Evolutionary conservation across 1,140 invertebrate genomes (phyloP).

Genomic region (Microplitis demolitor): DNA sequence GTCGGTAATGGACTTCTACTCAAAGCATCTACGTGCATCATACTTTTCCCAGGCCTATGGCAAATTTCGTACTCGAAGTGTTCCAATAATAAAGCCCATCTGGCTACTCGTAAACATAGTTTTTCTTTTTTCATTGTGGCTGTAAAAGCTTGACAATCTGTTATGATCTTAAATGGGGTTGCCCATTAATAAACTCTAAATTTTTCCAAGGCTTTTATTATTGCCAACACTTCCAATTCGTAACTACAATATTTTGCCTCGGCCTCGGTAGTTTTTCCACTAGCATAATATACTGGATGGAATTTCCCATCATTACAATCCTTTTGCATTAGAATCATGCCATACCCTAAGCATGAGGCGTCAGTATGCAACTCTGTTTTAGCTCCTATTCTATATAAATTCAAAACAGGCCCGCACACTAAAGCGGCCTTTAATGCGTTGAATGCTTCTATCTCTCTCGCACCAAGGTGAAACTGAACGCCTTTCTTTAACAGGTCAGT

Average conservation of each 20-base stretch:
- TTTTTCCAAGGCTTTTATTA: not conserved
- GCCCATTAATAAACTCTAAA: slow-evolving; percentile 47
- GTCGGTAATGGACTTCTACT: slow-evolving; percentile 37
- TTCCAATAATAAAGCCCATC: slow-evolving; percentile 32
- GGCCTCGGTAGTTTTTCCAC: no score
- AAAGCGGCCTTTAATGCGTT: slow-evolving; percentile 37
- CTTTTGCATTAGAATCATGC: slow-evolving; percentile 43
- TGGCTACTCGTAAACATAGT: slow-evolving; percentile 39
- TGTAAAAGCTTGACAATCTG: slow-evolving; percentile 44
- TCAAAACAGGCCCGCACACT: slow-evolving; percentile 29
- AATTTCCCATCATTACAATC: not conserved
- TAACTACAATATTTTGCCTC: no score
- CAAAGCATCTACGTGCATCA: slow-evolving; percentile 45
- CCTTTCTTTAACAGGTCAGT: slow-evolving; percentile 24
- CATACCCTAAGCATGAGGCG: slow-evolving; percentile 39
- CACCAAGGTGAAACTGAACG: slow-evolving; percentile 13
- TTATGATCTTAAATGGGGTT: slow-evolving; percentile 46
- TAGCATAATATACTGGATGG: not conserved
- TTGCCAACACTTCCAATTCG: no score
- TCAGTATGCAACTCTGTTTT: slow-evolving; percentile 39
- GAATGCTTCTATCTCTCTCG: not conserved
- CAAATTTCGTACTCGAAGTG: slow-evolving; percentile 37
- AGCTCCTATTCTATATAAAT: slow-evolving; percentile 24
- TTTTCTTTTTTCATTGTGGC: slow-evolving; percentile 42
- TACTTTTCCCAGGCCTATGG: slow-evolving; percentile 33